phyloP scores from a whole-genome alignment of 1,140 invertebrate species.

The Drosophila orosa region DNA sequence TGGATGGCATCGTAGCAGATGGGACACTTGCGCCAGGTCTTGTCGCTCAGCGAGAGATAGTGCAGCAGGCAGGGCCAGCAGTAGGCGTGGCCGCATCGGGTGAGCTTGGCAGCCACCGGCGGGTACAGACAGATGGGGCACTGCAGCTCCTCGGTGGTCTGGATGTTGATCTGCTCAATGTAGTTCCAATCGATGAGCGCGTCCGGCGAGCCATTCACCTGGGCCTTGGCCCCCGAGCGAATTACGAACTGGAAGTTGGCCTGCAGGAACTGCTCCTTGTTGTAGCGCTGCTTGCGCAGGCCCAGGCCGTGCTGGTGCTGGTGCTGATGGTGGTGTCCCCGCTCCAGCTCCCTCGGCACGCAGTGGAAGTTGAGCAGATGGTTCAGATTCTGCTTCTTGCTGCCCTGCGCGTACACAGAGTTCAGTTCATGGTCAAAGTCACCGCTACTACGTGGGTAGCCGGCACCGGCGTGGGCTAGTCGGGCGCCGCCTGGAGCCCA shows the following conservation, averaged over 20 bases:
- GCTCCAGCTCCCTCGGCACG: constrained; percentile 85
- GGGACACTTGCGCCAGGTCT: constrained; percentile 91
- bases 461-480: constrained; percentile 48
- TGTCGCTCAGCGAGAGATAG: constrained; percentile 93
- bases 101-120: constrained; percentile 95
- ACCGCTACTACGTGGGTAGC: constrained; percentile 70
- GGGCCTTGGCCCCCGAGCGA: constrained; percentile 87
- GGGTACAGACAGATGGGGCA: constrained; percentile 96
- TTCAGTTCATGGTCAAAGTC: constrained; percentile 89
- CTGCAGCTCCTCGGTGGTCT: constrained; percentile 88
- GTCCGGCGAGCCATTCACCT: constrained; percentile 93
- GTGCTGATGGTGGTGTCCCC: constrained; percentile 76
- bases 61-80: constrained; percentile 98
- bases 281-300: constrained; percentile 87
- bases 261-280: constrained; percentile 96
- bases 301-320: constrained; percentile 55
- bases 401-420: constrained; percentile 91
- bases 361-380: constrained; percentile 96
- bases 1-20: constrained; percentile 93
- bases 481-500: constrained; percentile 66
- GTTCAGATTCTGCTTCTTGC: constrained; percentile 96
- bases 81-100: constrained; percentile 97
- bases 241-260: constrained; percentile 98
- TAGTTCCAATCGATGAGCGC: constrained; percentile 95
- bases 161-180: constrained; percentile 94